Conservation (phyloP, 1,140 invertebrate species). For the Schlechtendalia chinensis region DNA sequence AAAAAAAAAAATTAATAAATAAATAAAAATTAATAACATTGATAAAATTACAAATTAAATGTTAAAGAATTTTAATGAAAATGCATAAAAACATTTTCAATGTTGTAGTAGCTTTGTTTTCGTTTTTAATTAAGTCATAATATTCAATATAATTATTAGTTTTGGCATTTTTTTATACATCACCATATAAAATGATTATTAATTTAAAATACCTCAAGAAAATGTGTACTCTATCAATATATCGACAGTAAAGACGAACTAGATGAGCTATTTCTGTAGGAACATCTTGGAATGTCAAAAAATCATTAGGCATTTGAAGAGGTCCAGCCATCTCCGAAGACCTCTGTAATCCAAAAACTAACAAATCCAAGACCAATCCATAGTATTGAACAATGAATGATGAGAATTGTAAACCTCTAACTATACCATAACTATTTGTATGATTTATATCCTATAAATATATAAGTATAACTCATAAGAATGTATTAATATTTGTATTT, state of each 20-base stretch:
- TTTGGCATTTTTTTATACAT: too few species aligned
- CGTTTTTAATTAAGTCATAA: too few species aligned
- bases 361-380: conserved; percentile 89
- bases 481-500: neutral
- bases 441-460: conserved; percentile 92
- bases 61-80: too few species aligned
- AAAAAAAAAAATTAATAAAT: too few species aligned
- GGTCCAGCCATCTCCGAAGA: conserved; percentile 99
- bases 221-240: conserved; percentile 95
- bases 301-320: conserved; percentile 97
- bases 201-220: conserved; percentile 85
- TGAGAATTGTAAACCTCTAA: conserved; percentile 95
- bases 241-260: conserved; percentile 93
- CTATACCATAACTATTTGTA: conserved; percentile 91
- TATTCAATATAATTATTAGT: too few species aligned
- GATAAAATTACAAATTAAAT: too few species aligned
- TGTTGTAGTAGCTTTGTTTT: too few species aligned
- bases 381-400: conserved; percentile 99
- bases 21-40: too few species aligned
- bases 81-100: too few species aligned
- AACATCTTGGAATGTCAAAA: conserved; percentile 89
- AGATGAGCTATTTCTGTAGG: conserved; percentile 91
- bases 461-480: conserved; percentile 30
- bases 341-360: conserved; percentile 92
- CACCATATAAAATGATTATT: neutral